A percentile compares a stretch with the other conserved stretches of the same genome.
phyloP scores from a whole-genome alignment of 2,113 vertebrate species.

The Alces alces region DNA sequence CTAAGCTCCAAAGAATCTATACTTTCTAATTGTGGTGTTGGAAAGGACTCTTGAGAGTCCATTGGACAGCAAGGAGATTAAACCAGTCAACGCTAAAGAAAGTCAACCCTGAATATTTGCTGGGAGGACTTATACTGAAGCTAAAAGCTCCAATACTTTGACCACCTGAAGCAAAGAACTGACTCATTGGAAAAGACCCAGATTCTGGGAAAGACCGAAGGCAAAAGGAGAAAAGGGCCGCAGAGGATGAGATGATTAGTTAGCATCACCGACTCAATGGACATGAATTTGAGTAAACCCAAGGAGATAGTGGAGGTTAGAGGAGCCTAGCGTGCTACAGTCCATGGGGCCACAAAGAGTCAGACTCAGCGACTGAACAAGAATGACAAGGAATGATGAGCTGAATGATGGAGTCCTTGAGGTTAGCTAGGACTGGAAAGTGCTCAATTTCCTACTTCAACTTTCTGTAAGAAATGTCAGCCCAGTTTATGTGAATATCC shows the following conservation, averaged over 20 bases:
- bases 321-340: neutral
- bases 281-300: neutral
- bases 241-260: neutral
- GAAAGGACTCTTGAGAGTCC: neutral
- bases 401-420: neutral
- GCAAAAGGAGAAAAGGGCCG: neutral
- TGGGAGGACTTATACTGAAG: neutral
- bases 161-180: neutral
- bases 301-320: neutral
- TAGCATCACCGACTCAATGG: neutral
- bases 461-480: neutral
- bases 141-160: neutral
- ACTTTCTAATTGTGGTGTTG: neutral
- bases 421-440: neutral
- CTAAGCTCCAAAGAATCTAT: neutral
- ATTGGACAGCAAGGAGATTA: neutral
- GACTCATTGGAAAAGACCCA: neutral
- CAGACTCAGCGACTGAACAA: neutral
- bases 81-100: neutral
- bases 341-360: neutral
- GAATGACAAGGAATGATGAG: neutral
- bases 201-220: neutral
- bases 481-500: neutral
- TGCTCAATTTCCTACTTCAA: neutral
- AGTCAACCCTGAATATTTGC: neutral